phyloP scores from a whole-genome alignment of 2,888 invertebrate genomes.

The Spisula solida region DNA sequence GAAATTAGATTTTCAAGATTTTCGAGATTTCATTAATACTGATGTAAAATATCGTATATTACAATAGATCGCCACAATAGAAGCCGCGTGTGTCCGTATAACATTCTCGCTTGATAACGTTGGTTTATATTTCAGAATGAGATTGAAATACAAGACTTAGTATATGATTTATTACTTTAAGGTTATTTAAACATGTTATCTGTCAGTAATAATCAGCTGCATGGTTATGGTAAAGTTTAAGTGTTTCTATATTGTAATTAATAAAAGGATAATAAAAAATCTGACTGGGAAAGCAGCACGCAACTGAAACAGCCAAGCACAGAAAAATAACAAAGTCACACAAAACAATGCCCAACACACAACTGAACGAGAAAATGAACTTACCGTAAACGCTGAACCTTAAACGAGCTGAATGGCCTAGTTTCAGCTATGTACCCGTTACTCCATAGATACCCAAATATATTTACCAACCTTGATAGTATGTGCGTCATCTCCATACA shows the following conservation, averaged over 20 bases:
- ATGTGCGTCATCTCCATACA: too few relatives aligned
- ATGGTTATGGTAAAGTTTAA: background rate
- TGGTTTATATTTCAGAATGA: background rate
- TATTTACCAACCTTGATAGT: too few relatives aligned
- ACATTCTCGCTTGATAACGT: background rate
- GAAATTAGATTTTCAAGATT: conserved; percentile 47
- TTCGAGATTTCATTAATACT: conserved; percentile 43
- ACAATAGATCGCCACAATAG: conserved; percentile 19
- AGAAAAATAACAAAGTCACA: too few relatives aligned
- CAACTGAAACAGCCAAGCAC: too few relatives aligned
- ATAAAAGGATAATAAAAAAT: too few relatives aligned
- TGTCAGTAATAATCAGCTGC: background rate
- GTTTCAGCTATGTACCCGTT: too few relatives aligned
- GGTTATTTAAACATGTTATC: conserved; percentile 2
- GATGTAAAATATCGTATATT: conserved; percentile 34
- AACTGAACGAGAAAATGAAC: too few relatives aligned
- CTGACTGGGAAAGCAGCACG: too few relatives aligned
- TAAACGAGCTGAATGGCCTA: too few relatives aligned
- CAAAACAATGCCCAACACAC: too few relatives aligned
- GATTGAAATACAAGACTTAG: background rate
- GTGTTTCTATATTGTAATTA: background rate
- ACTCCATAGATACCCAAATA: too few relatives aligned
- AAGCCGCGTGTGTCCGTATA: conserved; percentile 20
- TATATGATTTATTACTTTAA: background rate
- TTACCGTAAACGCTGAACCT: too few relatives aligned